A percentile compares a stretch with the other conserved stretches of the same genome.
Conservation (phyloP, 2,888 invertebrate species). For the Drosophila lutescens region DNA sequence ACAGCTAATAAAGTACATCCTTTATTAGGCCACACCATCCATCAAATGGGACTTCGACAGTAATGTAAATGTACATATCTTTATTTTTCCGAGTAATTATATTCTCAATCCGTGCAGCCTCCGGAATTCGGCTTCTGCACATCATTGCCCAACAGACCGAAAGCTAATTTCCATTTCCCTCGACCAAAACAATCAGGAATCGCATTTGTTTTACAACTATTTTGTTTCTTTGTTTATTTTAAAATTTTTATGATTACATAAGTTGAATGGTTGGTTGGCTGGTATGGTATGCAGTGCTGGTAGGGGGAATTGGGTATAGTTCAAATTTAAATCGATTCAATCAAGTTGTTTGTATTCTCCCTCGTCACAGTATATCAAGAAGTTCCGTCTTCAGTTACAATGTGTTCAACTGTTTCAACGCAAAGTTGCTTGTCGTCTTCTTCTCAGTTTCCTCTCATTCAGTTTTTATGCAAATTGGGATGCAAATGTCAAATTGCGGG, state of each 20-base stretch:
- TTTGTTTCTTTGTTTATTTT: conserved; percentile 59
- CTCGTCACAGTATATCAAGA: conserved; percentile 22
- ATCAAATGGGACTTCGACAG: no score
- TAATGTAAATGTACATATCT: neutral
- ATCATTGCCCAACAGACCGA: neutral
- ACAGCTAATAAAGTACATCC: no score
- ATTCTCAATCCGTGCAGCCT: neutral
- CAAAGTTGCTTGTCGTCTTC: conserved; percentile 17
- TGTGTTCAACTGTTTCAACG: conserved; percentile 36
- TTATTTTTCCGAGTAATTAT: neutral
- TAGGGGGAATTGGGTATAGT: conserved; percentile 5
- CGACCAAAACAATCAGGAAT: neutral
- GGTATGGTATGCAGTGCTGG: conserved; percentile 13
- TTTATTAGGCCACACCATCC: no score
- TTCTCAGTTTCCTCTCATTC: conserved; percentile 32
- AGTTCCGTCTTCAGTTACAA: conserved; percentile 28
- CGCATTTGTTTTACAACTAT: conserved; percentile 57
- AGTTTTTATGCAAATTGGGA: conserved; percentile 58
- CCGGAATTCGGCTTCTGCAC: no score
- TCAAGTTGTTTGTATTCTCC: conserved; percentile 25
- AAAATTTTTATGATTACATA: conserved; percentile 65
- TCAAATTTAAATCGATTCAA: conserved; percentile 23
- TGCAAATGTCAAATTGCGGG: conserved; percentile 64
- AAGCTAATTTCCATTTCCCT: neutral
- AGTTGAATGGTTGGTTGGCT: conserved; percentile 52